Conservation (phyloP, 2,113 vertebrate species). For the Lamprologus sp. region DNA sequence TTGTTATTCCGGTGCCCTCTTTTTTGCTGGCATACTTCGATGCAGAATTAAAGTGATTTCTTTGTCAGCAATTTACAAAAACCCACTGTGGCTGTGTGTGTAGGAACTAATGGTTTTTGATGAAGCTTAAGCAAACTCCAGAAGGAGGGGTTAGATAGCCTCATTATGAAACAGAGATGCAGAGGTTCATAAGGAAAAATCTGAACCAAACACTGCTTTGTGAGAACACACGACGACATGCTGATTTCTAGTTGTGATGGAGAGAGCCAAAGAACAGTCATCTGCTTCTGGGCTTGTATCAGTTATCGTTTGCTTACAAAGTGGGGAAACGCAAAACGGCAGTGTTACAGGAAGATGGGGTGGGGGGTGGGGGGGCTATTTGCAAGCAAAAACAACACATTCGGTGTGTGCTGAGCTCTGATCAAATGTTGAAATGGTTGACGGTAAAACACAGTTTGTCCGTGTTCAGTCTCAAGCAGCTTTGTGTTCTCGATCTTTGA, state of each 20-base stretch:
- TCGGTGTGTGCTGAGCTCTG: neutral
- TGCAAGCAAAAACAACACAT: neutral
- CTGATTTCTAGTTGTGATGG: slow-evolving; percentile 14
- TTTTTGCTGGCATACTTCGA: slow-evolving; percentile 1
- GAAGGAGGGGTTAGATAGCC: neutral
- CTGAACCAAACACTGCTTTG: neutral
- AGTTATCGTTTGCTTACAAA: slow-evolving; percentile 16
- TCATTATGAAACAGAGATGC: slow-evolving; percentile 32
- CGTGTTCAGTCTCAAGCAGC: neutral
- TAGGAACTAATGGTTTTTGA: neutral
- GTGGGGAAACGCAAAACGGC: slow-evolving; percentile 2
- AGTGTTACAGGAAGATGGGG: neutral
- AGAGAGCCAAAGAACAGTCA: neutral
- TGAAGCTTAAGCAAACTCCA: slow-evolving; percentile 17
- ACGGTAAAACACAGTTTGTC: neutral
- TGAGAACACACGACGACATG: neutral
- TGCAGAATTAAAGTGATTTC: slow-evolving; percentile 38
- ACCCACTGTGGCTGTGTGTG: slow-evolving; percentile 4
- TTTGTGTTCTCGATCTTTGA: neutral
- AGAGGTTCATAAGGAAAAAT: slow-evolving; percentile 20
- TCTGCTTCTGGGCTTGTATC: neutral
- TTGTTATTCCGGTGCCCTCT: slow-evolving; percentile 10
- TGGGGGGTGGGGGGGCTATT: neutral
- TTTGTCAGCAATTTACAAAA: slow-evolving; percentile 50
- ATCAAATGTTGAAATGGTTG: neutral